Evolutionary conservation across 2,888 invertebrate genomes (phyloP).

Genomic region (Kryphioiulus occultus): DNA sequence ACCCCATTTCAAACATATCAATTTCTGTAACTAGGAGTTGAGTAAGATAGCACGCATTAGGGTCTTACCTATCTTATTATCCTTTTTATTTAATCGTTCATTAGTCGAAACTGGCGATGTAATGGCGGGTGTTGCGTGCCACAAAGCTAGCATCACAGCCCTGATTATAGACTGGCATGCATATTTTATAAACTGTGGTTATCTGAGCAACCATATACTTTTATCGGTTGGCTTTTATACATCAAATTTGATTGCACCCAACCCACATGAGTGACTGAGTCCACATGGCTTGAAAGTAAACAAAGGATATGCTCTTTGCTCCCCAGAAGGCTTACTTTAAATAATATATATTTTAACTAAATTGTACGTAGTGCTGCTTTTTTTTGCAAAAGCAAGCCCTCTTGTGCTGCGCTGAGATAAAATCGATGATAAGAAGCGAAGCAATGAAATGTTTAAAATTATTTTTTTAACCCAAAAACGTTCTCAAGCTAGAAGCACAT

Average conservation of each 20-base stretch:
- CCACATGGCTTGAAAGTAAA: constrained; percentile 11
- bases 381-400: not conserved
- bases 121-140: not conserved
- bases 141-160: not conserved
- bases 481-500: too few species aligned
- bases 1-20: not conserved
- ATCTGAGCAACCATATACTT: not conserved
- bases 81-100: not conserved
- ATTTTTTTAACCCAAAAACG: too few species aligned
- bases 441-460: too few species aligned
- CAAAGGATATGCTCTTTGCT: constrained; percentile 11
- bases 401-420: not conserved
- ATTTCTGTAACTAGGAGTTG: not conserved
- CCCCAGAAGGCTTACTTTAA: not conserved
- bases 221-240: not conserved
- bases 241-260: not conserved
- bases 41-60: not conserved
- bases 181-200: constrained; percentile 33
- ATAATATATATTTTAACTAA: not conserved
- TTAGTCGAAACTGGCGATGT: not conserved
- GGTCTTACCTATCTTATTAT: not conserved
- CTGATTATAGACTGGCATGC: not conserved
- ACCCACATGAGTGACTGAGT: not conserved
- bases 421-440: not conserved
- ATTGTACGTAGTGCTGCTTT: not conserved